These are phyloP conservation scores for Agriopis marginaria DNA, from an alignment of 2,888 invertebrate genomes.

Conservation along the genomic window DNA sequence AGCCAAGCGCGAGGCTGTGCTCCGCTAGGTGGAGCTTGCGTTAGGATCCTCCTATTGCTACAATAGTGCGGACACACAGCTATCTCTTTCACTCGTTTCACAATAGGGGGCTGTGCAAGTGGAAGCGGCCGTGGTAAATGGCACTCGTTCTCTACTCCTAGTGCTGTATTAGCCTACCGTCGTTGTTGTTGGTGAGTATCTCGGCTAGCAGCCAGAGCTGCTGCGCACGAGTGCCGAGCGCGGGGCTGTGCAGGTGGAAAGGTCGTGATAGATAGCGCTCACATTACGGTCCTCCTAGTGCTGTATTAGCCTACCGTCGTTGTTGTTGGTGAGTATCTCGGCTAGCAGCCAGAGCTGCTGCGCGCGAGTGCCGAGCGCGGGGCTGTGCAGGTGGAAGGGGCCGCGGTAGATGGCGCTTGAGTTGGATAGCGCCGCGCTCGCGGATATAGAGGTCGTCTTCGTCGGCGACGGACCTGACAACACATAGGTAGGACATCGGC, in stretches of 20 bases:
- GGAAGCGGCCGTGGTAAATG: neutral
- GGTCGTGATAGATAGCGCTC: conserved; percentile 89
- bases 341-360: conserved; percentile 98
- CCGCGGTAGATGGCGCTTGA: conserved; percentile 89
- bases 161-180: conserved; percentile 85
- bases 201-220: conserved; percentile 97
- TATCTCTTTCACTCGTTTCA: too few relatives aligned
- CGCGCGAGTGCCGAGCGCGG: conserved; percentile 94
- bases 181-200: conserved; percentile 93
- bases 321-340: conserved; percentile 93
- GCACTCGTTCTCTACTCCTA: neutral
- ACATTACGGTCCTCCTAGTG: neutral
- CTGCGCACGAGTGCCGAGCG: conserved; percentile 95
- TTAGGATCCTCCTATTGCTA: neutral
- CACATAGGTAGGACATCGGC: neutral
- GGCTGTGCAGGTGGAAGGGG: conserved; percentile 95
- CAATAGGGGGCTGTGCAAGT: too few relatives aligned
- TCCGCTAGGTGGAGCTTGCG: neutral
- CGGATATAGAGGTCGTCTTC: conserved; percentile 88
- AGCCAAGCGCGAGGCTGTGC: neutral
- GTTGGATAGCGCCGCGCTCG: conserved; percentile 85
- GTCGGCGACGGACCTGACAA: conserved; percentile 91
- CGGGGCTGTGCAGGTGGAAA: conserved; percentile 94
- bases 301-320: conserved; percentile 88
- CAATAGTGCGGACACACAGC: neutral